Base-by-base conservation (phyloP, 30 jellyfish, hydroid and myxozoan species). In the Aurelia sp. region DNA sequence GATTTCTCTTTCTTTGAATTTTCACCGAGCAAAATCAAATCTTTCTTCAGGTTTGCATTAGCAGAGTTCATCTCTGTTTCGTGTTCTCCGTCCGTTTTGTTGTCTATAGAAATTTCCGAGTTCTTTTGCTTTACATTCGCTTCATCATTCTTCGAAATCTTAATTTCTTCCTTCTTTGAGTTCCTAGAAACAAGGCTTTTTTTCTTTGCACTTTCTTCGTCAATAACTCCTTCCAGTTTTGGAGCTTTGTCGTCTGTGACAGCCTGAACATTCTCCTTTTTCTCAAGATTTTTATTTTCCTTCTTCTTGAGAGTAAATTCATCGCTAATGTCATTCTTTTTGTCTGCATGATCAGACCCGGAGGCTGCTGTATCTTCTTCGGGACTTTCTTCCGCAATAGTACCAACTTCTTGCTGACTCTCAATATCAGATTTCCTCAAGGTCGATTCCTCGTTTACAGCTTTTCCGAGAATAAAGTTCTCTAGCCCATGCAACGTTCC, bases 371-470 rank as follows among this genome's bases (percentile, higher is more conserved):
- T 50, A 27, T 33, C 80, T 13, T 69, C 57, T 22, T 55, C 86
- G 7, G 27, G 51, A 57, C 4, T 27, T 17, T 60, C 55, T 60
- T 77, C 88, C 9, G 81, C 90, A 17, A 64, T 64, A 4, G 90
- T 63, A 4, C 35, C 90, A 24, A 63, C 81, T 47, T 59, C 92
- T 48, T 67, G 72, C 61, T 71, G 79, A 52, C 50, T 48, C 67
- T 80, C 92, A 15, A 81, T 67, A 24, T 81, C 91, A 13, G 91
- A 66, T 55, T 81, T 81, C 91, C 70, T 81, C 8, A 61, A 44
- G 40, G 47, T 2, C 5, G 40, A 61, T 18, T 17, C 76, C 44
- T 52, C 58, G 17, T 81, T 61, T 7, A 35, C 63, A 21, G 63
- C 64, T 18, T 80, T 80, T 38, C 76, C 84, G 21, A 57, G 66